Evolutionary conservation across 2,888 invertebrate species (phyloP).

Genomic region (Polydrusus cervinus): DNA sequence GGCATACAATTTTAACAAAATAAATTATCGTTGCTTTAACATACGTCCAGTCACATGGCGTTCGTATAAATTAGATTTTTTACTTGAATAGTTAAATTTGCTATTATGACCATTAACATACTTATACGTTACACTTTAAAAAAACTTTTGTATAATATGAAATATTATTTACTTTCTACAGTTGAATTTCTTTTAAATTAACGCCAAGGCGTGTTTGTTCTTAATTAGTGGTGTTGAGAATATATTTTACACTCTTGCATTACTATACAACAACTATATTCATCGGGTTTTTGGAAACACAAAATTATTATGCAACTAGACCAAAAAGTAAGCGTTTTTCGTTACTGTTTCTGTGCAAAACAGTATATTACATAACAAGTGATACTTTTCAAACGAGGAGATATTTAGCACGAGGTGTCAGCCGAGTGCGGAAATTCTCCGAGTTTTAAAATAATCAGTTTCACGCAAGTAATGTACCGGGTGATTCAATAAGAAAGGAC

Average conservation of each 20-base stretch:
- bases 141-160: slow-evolving; percentile 33
- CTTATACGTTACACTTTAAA: slow-evolving; percentile 34
- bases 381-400: no score
- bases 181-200: slow-evolving; percentile 25
- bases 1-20: slow-evolving; percentile 7
- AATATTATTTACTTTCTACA: slow-evolving; percentile 40
- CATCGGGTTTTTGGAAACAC: no score
- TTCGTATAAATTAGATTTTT: background rate
- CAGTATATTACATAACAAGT: no score
- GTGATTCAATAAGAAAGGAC: no score
- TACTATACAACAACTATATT: no score
- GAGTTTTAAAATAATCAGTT: no score
- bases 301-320: no score
- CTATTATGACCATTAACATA: slow-evolving; percentile 42
- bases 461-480: no score
- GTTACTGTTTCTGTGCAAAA: no score
- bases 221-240: slow-evolving; percentile 21
- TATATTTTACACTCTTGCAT: background rate
- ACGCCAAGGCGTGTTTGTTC: slow-evolving; percentile 16
- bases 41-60: slow-evolving; percentile 14
- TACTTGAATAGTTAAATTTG: slow-evolving; percentile 32
- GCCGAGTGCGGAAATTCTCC: no score
- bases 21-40: background rate
- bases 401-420: no score
- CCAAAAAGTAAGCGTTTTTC: no score